Evolutionary conservation across 1,140 invertebrate species (phyloP).

Genomic region (Monochamus saltuarius): DNA sequence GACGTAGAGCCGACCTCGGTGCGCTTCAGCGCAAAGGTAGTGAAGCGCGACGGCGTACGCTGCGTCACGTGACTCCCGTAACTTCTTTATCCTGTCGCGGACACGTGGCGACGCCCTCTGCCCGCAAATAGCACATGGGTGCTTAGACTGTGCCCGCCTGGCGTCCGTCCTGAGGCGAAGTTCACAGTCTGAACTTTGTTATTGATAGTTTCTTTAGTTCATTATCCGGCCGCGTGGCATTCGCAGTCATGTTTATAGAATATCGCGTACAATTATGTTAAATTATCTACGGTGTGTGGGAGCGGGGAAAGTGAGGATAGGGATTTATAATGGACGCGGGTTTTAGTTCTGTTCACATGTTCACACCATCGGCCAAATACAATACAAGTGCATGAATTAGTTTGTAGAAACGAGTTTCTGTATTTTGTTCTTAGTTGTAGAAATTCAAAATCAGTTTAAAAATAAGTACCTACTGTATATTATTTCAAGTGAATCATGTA

Average conservation of each 20-base stretch:
- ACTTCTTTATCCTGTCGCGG: conserved; percentile 43
- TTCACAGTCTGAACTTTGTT: conserved; percentile 40
- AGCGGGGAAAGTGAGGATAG: conserved; percentile 12
- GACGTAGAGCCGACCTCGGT: no score
- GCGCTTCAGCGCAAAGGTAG: conserved; percentile 23
- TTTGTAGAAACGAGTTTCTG: no score
- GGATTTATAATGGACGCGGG: not conserved
- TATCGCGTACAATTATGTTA: conserved; percentile 41
- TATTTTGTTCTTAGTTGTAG: no score
- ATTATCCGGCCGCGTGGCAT: conserved; percentile 48
- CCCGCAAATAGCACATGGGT: conserved; percentile 46
- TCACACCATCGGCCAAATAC: not conserved
- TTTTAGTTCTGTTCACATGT: not conserved
- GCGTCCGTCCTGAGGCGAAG: not conserved
- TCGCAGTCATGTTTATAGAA: conserved; percentile 43
- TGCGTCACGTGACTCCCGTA: conserved; percentile 43
- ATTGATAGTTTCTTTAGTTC: conserved; percentile 50
- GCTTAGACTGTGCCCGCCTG: conserved; percentile 29
- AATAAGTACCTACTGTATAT: no score
- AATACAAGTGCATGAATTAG: not conserved
- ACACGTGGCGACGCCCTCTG: conserved; percentile 50
- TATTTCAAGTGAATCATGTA: no score
- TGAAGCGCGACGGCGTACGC: conserved; percentile 36
- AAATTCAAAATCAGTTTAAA: no score
- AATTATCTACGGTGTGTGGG: conserved; percentile 37